Evolutionary conservation across 2,113 vertebrate species (phyloP).

Genomic region (Donacobius atricapilla): DNA sequence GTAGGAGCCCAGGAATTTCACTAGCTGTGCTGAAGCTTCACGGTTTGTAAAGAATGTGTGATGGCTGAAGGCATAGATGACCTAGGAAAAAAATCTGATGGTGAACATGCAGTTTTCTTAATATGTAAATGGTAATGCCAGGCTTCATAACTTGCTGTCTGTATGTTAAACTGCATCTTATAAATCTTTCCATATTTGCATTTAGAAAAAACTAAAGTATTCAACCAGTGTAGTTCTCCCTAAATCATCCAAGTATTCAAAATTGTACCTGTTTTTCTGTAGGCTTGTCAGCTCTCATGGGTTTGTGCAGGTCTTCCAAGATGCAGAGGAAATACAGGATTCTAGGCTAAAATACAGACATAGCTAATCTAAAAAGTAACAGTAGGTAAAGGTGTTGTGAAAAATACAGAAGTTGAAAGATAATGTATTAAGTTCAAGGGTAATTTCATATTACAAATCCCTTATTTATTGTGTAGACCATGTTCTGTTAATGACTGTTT

Average conservation of each 20-base stretch:
- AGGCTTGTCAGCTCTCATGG: neutral
- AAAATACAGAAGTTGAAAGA: neutral
- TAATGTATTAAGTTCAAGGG: neutral
- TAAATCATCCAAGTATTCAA: neutral
- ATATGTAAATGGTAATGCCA: neutral
- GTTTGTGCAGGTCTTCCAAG: neutral
- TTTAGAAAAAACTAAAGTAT: neutral
- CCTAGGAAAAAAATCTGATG: neutral
- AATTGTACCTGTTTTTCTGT: neutral
- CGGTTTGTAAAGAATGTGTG: neutral
- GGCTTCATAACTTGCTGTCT: neutral
- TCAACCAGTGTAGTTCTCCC: neutral
- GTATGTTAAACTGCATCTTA: neutral
- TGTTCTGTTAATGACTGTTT: neutral
- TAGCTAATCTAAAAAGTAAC: neutral
- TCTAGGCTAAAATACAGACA: neutral
- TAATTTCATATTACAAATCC: neutral
- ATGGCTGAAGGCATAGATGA: neutral
- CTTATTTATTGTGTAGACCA: neutral
- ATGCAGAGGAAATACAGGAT: neutral
- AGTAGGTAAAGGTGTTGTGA: neutral
- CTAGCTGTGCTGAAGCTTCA: neutral
- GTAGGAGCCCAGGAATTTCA: neutral
- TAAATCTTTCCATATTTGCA: neutral
- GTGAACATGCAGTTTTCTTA: neutral